Conservation (phyloP, 1,140 invertebrate species). For the Atta texana region DNA sequence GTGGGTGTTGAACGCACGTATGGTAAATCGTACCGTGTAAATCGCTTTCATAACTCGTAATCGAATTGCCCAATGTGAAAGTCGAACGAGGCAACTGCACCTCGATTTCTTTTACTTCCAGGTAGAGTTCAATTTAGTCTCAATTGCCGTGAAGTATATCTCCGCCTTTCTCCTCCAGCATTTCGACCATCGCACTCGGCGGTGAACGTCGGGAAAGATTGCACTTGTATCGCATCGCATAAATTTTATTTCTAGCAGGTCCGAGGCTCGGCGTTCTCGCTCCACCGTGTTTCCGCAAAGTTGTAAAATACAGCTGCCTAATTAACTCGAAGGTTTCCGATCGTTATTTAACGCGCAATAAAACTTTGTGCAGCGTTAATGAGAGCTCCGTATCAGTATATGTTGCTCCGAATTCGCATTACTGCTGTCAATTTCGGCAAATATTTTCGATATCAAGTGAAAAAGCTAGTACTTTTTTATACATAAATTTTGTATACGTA, state of each 20-base stretch:
- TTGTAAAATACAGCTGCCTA: conserved; percentile 30
- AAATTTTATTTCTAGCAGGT: conserved; percentile 45
- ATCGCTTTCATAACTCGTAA: conserved; percentile 69
- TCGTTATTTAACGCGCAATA: conserved; percentile 45
- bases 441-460: not conserved
- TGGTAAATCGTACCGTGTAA: conserved; percentile 30
- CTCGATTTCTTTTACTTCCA: conserved; percentile 62
- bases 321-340: conserved; percentile 44
- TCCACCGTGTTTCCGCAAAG: conserved; percentile 31
- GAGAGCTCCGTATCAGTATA: not conserved
- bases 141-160: conserved; percentile 66
- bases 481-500: no score
- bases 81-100: conserved; percentile 55
- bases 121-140: conserved; percentile 66
- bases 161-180: conserved; percentile 57
- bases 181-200: conserved; percentile 58
- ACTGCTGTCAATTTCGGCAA: conserved; percentile 24
- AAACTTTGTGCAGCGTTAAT: not conserved
- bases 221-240: conserved; percentile 49
- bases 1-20: conserved; percentile 2
- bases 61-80: conserved; percentile 66
- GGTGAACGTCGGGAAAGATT: conserved; percentile 43
- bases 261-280: not conserved
- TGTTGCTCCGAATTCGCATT: conserved; percentile 5
- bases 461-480: not conserved